Base-by-base conservation (phyloP, 92 coral and sea anemone genomes). In the Epizoanthus rinbou region DNA sequence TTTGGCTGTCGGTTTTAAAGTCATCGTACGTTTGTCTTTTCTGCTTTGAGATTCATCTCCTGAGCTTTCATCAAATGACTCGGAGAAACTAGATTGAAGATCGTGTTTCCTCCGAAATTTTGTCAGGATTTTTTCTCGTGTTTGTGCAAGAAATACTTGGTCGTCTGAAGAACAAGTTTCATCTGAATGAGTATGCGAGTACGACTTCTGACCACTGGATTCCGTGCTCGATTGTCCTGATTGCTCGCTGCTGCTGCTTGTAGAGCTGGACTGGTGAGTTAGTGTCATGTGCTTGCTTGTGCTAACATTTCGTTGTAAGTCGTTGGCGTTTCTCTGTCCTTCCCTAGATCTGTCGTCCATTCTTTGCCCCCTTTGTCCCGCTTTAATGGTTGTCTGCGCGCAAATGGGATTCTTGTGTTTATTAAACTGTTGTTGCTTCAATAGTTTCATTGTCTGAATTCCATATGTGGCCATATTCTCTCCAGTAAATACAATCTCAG, bases 41-140 rank as follows among this genome's bases (percentile, higher is more conserved):
- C 19, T 60, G 19, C 14, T 65, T 37, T 60, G n/a, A 3, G 82
- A n/a, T 41, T 78, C 82, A 22, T 78, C 82, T 14, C 64, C 82
- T 41, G 71, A 78, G 23, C 71, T 78, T 11, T 78, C 82, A 3
- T 21, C 3, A 33, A 39, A 78, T 6, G 82, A 60, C 24, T 78
- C 47, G 14, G 43, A 33, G 17, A 50, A 67, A 33, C 21, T 41
- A 13, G 24, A 33, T 3, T 13, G 39, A 39, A 13, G 19, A 21
- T 41, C 11, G 15, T 4, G 22, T 62, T 19, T 60, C 3, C 35
- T 62, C 16, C 16, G 57, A 22, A 60, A 78, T 19, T 22, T 41
- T 23, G 62, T 41, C 58, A 78, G 25, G 43, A 60, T 52, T 1
- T 62, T 19, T n/a, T 56, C 58, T 39, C 64, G 82, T 11, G 24